A percentile compares a stretch with the other conserved stretches of the same genome.
Conservation (phyloP, 1,140 invertebrate species). For the Magallana gigas region DNA sequence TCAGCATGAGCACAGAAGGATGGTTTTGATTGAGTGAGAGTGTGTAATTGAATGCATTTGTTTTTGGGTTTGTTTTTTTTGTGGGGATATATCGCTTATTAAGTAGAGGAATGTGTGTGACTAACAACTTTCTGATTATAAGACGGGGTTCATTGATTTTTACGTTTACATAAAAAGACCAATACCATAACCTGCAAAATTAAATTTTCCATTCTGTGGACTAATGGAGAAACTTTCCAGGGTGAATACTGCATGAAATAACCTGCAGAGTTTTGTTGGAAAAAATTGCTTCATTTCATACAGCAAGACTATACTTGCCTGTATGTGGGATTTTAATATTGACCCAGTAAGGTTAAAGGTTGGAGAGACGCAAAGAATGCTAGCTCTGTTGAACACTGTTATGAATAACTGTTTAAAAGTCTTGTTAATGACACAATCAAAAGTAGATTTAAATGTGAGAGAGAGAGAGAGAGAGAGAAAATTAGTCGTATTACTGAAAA, state of each 20-base stretch:
- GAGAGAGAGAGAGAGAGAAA: not conserved
- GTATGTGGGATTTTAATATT: conserved; percentile 8
- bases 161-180: no score
- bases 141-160: no score
- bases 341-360: conserved; percentile 13
- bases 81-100: no score
- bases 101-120: not conserved
- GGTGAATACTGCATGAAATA: not conserved
- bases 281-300: not conserved
- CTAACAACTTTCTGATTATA: not conserved
- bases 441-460: conserved; percentile 26
- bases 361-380: not conserved
- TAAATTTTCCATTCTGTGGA: conserved; percentile 3
- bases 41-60: conserved; percentile 15
- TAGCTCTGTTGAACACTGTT: not conserved
- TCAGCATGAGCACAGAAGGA: conserved; percentile 2
- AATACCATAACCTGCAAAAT: not conserved
- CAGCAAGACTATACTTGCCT: conserved; percentile 19
- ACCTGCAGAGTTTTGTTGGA: not conserved
- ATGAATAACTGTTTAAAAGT: conserved; percentile 13
- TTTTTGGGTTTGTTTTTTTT: not conserved
- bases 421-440: conserved; percentile 2
- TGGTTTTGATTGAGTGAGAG: not conserved
- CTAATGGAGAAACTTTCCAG: not conserved
- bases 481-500: not conserved